A percentile compares a stretch with the other conserved stretches of the same genome.
phyloP scores from a whole-genome alignment of 2,797 vertebrate genomes.

The Sebastes hubbsi region DNA sequence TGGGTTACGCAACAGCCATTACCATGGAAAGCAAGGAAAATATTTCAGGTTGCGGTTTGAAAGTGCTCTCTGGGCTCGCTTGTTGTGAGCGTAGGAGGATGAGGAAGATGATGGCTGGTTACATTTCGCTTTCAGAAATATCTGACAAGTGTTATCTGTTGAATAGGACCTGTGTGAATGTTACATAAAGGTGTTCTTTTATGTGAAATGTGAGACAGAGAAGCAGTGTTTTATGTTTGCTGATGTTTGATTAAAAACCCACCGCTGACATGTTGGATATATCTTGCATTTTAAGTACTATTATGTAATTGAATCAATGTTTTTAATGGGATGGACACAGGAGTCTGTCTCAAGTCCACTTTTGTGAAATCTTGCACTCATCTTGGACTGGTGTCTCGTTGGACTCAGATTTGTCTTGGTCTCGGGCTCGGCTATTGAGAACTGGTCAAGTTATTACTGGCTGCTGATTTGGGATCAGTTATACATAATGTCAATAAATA shows the following conservation, averaged over 20 bases:
- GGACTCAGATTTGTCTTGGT: too few relatives aligned
- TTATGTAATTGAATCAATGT: not conserved
- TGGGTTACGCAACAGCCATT: slow-evolving; percentile 80
- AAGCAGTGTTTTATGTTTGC: not conserved
- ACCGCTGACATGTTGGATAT: not conserved
- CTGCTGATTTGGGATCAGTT: too few relatives aligned
- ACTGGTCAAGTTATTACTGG: too few relatives aligned
- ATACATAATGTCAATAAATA: too few relatives aligned
- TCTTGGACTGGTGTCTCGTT: too few relatives aligned
- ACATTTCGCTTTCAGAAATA: slow-evolving; percentile 50
- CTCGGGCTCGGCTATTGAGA: too few relatives aligned
- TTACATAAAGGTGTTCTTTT: slow-evolving; percentile 54
- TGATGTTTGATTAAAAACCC: not conserved
- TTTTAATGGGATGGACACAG: not conserved
- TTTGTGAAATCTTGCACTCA: too few relatives aligned
- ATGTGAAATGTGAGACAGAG: not conserved
- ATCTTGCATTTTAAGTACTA: not conserved
- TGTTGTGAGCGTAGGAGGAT: slow-evolving; percentile 61
- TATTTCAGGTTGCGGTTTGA: slow-evolving; percentile 62
- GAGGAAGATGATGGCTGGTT: slow-evolving; percentile 54
- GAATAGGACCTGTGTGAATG: slow-evolving; percentile 8
- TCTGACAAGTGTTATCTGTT: slow-evolving; percentile 45
- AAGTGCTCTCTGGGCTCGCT: slow-evolving; percentile 53
- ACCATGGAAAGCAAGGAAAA: slow-evolving; percentile 62
- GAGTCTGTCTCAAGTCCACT: too few relatives aligned